These are phyloP conservation scores for Caenorhabditis sinica DNA, from an alignment of 2,888 invertebrate species.

Conservation along the genomic window DNA sequence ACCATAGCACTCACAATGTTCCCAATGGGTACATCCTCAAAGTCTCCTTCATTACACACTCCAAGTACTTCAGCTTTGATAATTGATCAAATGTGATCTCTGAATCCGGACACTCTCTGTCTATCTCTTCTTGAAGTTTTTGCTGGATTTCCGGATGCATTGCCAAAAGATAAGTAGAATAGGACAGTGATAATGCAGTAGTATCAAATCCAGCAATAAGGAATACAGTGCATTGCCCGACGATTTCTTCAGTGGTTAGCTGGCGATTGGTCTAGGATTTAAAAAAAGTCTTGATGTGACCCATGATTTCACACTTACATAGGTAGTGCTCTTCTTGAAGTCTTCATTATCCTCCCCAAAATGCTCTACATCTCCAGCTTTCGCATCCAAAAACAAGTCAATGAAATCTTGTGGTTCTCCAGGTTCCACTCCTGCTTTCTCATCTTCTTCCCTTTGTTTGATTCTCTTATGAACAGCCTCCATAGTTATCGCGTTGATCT, in stretches of 20 bases:
- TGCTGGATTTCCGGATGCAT: slow-evolving; percentile 82
- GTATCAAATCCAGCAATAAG: slow-evolving; percentile 86
- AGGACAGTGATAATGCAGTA: slow-evolving; percentile 85
- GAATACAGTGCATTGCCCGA: slow-evolving; percentile 85
- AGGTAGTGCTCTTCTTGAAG: slow-evolving; percentile 14
- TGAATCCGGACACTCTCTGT: slow-evolving; percentile 51
- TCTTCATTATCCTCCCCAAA: slow-evolving; percentile 21
- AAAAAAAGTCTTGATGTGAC: not conserved
- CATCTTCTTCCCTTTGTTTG: slow-evolving; percentile 58
- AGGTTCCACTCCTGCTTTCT: slow-evolving; percentile 41
- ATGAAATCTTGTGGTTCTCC: slow-evolving; percentile 73
- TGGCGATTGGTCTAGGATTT: slow-evolving; percentile 38
- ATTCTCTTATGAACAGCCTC: slow-evolving; percentile 52
- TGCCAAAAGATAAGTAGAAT: slow-evolving; percentile 85
- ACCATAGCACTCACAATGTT: slow-evolving; percentile 68
- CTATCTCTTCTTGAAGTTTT: slow-evolving; percentile 67
- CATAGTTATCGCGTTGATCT: slow-evolving; percentile 12
- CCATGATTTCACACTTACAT: slow-evolving; percentile 11
- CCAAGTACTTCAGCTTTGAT: slow-evolving; percentile 70
- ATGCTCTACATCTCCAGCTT: slow-evolving; percentile 57
- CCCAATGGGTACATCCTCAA: slow-evolving; percentile 69
- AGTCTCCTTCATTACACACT: slow-evolving; percentile 71
- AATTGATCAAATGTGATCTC: slow-evolving; percentile 66
- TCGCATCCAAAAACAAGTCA: slow-evolving; percentile 75
- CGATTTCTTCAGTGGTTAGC: slow-evolving; percentile 79